Percentiles rank a stretch among this genome's conserved stretches.
Conservation (phyloP, 2,888 invertebrate species). For the Boloria selene region DNA sequence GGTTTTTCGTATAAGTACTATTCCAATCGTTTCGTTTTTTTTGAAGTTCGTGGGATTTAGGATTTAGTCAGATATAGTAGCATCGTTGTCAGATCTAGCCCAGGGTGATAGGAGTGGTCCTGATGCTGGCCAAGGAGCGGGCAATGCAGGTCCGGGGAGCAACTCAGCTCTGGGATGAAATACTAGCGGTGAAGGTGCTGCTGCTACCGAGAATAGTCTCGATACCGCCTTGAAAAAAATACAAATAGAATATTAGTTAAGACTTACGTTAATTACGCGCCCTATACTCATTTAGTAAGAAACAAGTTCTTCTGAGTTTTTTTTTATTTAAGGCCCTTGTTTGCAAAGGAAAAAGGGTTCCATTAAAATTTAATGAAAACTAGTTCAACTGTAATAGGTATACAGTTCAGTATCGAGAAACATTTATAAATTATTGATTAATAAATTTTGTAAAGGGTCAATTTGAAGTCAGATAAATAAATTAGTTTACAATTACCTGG, state of each 20-base stretch:
- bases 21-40: slow-evolving; percentile 4
- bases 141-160: slow-evolving; percentile 65
- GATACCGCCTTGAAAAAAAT: slow-evolving; percentile 65
- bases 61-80: slow-evolving; percentile 63
- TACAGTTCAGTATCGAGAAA: too few relatives aligned
- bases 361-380: too few relatives aligned
- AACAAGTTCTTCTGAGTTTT: too few relatives aligned
- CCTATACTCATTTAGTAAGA: neutral
- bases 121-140: slow-evolving; percentile 70
- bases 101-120: slow-evolving; percentile 72
- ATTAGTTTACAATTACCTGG: slow-evolving; percentile 61
- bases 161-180: slow-evolving; percentile 72
- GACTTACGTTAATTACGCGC: neutral
- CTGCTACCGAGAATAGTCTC: slow-evolving; percentile 62
- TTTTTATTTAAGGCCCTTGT: too few relatives aligned
- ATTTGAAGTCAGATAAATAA: too few relatives aligned
- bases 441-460: too few relatives aligned
- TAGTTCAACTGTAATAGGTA: too few relatives aligned
- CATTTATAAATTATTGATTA: too few relatives aligned
- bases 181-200: slow-evolving; percentile 71
- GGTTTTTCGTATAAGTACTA: slow-evolving; percentile 13
- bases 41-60: neutral
- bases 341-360: too few relatives aligned
- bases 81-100: slow-evolving; percentile 73
- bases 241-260: neutral